Conservation (phyloP, 2,888 invertebrate genomes). For the Phaonia tiefii region DNA sequence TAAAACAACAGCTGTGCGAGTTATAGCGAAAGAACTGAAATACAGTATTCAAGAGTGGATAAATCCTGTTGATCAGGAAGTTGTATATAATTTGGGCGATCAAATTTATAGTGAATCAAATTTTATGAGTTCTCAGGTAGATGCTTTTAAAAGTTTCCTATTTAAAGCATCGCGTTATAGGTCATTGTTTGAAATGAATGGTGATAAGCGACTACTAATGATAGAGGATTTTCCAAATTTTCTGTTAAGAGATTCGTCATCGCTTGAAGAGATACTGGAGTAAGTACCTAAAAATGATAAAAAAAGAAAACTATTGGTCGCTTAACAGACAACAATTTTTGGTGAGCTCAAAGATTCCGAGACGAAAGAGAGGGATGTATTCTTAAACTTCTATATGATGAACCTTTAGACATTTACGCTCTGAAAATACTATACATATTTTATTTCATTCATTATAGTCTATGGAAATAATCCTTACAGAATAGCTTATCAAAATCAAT, state of each 20-base stretch:
- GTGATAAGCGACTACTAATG: constrained; percentile 83
- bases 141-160: constrained; percentile 88
- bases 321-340: too few species aligned
- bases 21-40: constrained; percentile 84
- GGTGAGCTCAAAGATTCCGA: too few species aligned
- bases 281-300: constrained; percentile 79
- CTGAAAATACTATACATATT: too few species aligned
- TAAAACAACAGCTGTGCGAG: constrained; percentile 88
- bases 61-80: constrained; percentile 87
- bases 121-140: constrained; percentile 83
- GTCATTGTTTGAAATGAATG: constrained; percentile 71
- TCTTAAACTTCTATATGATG: too few species aligned
- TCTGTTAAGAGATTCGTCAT: constrained; percentile 84
- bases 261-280: constrained; percentile 86
- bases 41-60: constrained; percentile 87
- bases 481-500: too few species aligned
- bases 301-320: too few species aligned
- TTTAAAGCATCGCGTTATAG: constrained; percentile 89
- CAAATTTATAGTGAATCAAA: constrained; percentile 67
- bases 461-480: too few species aligned
- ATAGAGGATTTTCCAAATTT: constrained; percentile 93
- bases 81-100: constrained; percentile 78
- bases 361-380: too few species aligned
- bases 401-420: too few species aligned
- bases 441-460: too few species aligned